Evolutionary conservation across 2,113 vertebrate species (phyloP), one percentile per base, ranked within the genome.

Genomic region (Tapirus terrestris): DNA sequence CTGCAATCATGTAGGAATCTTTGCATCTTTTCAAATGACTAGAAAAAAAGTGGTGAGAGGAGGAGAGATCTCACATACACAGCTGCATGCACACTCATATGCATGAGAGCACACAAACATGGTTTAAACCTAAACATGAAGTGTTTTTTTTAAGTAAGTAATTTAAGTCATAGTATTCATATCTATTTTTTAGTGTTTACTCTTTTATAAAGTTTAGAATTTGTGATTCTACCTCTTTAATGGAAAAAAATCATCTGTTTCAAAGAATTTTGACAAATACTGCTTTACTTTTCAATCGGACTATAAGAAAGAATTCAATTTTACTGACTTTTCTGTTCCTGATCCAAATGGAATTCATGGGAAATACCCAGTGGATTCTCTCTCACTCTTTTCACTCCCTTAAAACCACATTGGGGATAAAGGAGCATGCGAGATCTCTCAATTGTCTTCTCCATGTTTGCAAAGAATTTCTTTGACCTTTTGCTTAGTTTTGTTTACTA

Each of bases 401-500:
- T 39, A 31, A 75, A 84, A 53, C 25, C 3, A 31, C 5, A 39
- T 1, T 33, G 45, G 12, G 23, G 21, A 70, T 53, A 61, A 81
- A 81, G 4, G 0, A 89, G 18, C 16, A 56, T 36, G 7, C 48
- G 7, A 17, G n/a, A 21, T 31, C 11, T 27, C 25, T 36, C 25
- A 12, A 56, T n/a, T 75, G 51, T 70, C 5, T 75, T 72, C 21
- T 53, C 89, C 17, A 21, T 8, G 82, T 33, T 65, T 97, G 23
- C 13, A 20, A 96, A 94, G 36, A 67, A 1, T 21, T 53, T 1
- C 60, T 93, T 96, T 97, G 11, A 48, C 85, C 45, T 56, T 61
- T 33, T n/a, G 43, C 94, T 97, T 89, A 56, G 70, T 92, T 84
- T 36, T 61, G n/a, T 97, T 97, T 87, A 36, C 85, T 85, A 86